phyloP scores from a whole-genome alignment of 2,113 vertebrate species.

The Tyto alba region DNA sequence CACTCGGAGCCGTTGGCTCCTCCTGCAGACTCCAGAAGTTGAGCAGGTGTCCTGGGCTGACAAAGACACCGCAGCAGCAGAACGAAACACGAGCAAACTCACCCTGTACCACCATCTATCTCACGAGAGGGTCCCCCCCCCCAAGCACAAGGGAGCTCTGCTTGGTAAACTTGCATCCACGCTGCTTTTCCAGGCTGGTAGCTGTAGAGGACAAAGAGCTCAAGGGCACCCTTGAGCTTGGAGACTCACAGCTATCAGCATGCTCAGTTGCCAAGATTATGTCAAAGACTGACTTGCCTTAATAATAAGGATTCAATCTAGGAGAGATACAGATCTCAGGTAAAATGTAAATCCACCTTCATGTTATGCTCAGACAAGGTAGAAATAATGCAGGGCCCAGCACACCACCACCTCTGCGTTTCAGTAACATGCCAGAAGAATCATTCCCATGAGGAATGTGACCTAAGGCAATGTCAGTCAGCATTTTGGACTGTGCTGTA shows the following conservation, averaged over 20 bases:
- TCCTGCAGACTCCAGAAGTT: not conserved
- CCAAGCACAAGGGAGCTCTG: too few relatives aligned
- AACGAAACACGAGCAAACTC: not conserved
- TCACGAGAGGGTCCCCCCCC: not conserved
- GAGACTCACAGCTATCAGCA: not conserved
- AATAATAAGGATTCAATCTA: not conserved
- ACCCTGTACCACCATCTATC: too few relatives aligned
- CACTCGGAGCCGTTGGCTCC: not conserved
- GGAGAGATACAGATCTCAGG: not conserved
- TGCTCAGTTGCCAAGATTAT: not conserved
- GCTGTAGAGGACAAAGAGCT: not conserved
- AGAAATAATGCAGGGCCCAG: not conserved
- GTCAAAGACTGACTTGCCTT: not conserved
- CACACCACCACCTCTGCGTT: rapidly evolving
- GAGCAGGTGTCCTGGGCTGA: not conserved
- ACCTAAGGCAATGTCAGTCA: not conserved
- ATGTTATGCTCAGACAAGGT: rapidly evolving
- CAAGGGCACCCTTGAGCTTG: not conserved
- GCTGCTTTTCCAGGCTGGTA: not conserved
- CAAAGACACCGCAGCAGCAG: not conserved
- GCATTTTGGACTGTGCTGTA: rapidly evolving
- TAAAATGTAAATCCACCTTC: not conserved
- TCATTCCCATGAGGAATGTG: not conserved
- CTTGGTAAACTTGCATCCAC: not conserved
- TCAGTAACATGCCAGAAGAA: not conserved